These are phyloP conservation scores for Ganaspis brasiliensis DNA, from an alignment of 2,888 invertebrate genomes.

Conservation along the genomic window DNA sequence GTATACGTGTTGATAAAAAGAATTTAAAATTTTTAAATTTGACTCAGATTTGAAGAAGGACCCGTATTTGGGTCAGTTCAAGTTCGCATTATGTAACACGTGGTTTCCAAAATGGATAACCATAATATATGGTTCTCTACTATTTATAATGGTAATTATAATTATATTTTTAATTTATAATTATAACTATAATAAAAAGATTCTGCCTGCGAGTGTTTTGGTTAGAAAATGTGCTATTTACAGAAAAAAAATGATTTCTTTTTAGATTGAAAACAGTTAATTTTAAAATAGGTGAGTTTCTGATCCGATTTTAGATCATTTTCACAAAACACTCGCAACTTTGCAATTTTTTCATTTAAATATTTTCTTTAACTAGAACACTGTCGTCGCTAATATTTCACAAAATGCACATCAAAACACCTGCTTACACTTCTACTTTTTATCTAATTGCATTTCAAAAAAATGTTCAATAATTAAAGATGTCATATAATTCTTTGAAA, in stretches of 20 bases:
- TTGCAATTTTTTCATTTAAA: constrained; percentile 38
- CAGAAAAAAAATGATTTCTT: constrained; percentile 6
- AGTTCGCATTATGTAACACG: constrained; percentile 23
- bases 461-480: too few species aligned
- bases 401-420: constrained; percentile 63
- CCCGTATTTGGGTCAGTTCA: constrained; percentile 1
- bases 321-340: constrained; percentile 25
- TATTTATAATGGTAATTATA: neutral
- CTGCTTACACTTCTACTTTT: constrained; percentile 42
- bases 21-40: neutral
- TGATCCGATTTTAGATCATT: constrained; percentile 33
- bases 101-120: constrained; percentile 9
- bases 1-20: neutral
- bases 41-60: constrained; percentile 9
- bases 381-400: constrained; percentile 55
- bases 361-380: constrained; percentile 45
- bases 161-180: neutral
- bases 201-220: constrained; percentile 20
- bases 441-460: constrained; percentile 30
- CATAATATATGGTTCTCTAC: constrained; percentile 40
- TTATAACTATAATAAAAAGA: neutral
- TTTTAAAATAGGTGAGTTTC: constrained; percentile 48
- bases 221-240: neutral
- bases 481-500: too few species aligned
- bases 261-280: constrained; percentile 9